Base-by-base conservation (phyloP, 1,140 invertebrate species). In the Amyelois transitella region DNA sequence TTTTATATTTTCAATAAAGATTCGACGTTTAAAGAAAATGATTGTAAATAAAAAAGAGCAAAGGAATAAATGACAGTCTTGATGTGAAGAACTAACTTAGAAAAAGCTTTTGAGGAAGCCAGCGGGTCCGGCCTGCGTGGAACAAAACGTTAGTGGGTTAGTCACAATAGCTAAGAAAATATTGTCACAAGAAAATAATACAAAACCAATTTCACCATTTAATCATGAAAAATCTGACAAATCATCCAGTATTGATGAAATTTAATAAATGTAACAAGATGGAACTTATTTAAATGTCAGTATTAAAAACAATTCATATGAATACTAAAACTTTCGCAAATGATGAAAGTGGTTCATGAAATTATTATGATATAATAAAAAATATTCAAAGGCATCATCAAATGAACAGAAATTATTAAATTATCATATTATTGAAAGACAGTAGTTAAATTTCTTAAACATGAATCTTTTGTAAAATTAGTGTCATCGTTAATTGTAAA, bases 31-130 rank as follows among this genome's bases (percentile, higher is more conserved):
- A 77, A 84, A 80, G 70, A 74, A 83, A 82, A 73, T 65, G 6
- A 55, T 48, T 62, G 2, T n/a, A 51, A 57, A 85, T 85, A 60
- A 70, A 80, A 79, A 77, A 74, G 71, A 75, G 72, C 81, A 84
- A 82, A 80, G 64, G 77, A 85, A 82, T 68, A 61, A 84, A 83
- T 66, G 80, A 82, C 85, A 88, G 85, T 88, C 81, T 88, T 88
- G 78, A 74, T 83, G 81, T 75, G 79, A 80, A 85, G 75, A 70
- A 79, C 66, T 85, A 86, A 86, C 86, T 94, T 95, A 95, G 92
- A 95, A 95, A 91, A 95, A 95, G 92, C 94, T 95, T 91, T 95
- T 95, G 89, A 95, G 92, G 92, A 95, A 95, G 90, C 94, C 94
- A 86, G 94, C 94, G 82, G 94, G 93, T 89, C 94, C 94, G 89